These are phyloP conservation scores for Calosoma granatense DNA, from an alignment of 1,140 invertebrate genomes.

Conservation along the genomic window DNA sequence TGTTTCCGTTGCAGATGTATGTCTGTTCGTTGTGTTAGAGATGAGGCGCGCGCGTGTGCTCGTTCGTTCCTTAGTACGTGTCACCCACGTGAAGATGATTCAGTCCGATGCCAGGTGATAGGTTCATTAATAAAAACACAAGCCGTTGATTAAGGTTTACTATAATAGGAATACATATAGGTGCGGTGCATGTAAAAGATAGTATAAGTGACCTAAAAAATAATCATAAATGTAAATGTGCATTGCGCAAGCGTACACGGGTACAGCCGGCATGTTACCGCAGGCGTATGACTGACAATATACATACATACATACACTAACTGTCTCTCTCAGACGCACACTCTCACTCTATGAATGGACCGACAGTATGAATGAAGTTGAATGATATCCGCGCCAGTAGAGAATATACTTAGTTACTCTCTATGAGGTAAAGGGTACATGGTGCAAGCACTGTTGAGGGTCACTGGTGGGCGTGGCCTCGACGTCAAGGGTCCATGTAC, in stretches of 20 bases:
- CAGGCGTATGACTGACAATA: background rate
- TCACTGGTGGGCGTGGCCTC: background rate
- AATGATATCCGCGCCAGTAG: background rate
- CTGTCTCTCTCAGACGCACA: no score
- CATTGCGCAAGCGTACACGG: constrained; percentile 22
- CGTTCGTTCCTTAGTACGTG: background rate
- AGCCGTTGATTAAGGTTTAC: constrained; percentile 24
- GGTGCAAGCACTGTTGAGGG: background rate
- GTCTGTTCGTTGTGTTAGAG: no score
- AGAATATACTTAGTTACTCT: background rate
- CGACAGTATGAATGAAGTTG: background rate
- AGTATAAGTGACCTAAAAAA: constrained; percentile 23
- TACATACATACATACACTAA: no score
- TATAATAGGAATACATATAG: constrained; percentile 25
- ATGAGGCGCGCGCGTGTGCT: background rate
- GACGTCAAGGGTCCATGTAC: background rate
- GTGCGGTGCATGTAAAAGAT: constrained; percentile 23
- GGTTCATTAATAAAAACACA: constrained; percentile 27
- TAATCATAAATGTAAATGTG: constrained; percentile 20
- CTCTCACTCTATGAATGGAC: background rate
- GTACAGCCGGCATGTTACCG: background rate
- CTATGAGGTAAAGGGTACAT: background rate
- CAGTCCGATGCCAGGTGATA: constrained; percentile 17
- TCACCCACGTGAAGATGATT: constrained; percentile 1
- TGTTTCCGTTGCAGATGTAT: no score